Base-by-base conservation (phyloP, 2,113 vertebrate genomes). In the Cephalopterus ornatus region DNA sequence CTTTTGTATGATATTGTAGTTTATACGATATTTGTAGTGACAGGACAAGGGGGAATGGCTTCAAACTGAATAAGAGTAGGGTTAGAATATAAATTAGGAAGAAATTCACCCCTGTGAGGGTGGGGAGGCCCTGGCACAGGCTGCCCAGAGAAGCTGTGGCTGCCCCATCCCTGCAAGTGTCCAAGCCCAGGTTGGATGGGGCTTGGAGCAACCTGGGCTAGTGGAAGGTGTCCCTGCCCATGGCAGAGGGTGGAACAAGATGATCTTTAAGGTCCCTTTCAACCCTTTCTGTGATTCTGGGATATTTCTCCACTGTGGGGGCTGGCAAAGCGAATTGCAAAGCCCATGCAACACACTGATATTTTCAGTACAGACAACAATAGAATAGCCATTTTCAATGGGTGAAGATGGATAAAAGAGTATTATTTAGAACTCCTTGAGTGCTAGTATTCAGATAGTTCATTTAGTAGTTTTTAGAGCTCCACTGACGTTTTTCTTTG, bases 121-220 rank as follows among this genome's bases (percentile, higher is more conserved):
- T 62, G 26, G 2, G 0, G 0, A 62, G 21, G 41, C n/a, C 37
- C 27, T 74, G 27, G 27, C 37, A 58, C 37, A 37, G 13, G 32
- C 2, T 81, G 9, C 12, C 7, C 47, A 70, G 41, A 55, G 41
- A 1, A 70, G 21, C 26, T 70, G 47, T 27, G 30, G 20, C 47
- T 76, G 41, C 14, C 18, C 18, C 35, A 77, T 35, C 35, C 8
- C 63, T 70, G n/a, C 8, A 1, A 83, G 14, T 35, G 55, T 8
- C 17, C 53, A 61, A 41, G 24, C 7, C 35, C 35, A 35, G 17
- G 2, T 0, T 68, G 47, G 55, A 27, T 0, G 0, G 24, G 21
- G 21, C 17, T 55, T 27, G 41, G 30, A 70, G 9, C 4, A 55
- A 0, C 20, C 26, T 32, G 30, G 21, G 5, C 2, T 0, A 15